Evolutionary conservation across 2,113 vertebrate species (phyloP).

Genomic region (Trochalopteron elliotii): DNA sequence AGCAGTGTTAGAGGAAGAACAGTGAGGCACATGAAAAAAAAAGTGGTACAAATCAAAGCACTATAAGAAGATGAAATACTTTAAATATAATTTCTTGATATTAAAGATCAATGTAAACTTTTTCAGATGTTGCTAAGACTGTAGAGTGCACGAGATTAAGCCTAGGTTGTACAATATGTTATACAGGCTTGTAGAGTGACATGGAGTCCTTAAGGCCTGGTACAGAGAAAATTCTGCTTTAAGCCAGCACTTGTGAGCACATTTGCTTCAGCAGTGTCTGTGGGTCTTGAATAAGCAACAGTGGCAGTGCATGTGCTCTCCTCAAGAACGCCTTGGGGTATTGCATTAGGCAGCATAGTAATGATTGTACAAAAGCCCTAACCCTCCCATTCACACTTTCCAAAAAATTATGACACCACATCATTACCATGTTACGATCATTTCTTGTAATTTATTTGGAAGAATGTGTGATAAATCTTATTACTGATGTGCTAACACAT

Average conservation of each 20-base stretch:
- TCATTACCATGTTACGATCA: neutral
- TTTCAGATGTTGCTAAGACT: neutral
- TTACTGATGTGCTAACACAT: neutral
- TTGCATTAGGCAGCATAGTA: neutral
- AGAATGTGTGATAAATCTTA: neutral
- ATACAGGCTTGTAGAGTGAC: neutral
- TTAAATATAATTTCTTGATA: neutral
- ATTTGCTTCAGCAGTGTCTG: neutral
- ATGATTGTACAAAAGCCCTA: neutral
- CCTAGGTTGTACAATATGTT: neutral
- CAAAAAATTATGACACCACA: neutral
- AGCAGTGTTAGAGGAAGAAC: neutral
- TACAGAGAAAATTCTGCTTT: neutral
- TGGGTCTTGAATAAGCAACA: neutral
- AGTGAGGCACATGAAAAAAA: neutral
- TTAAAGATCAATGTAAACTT: neutral
- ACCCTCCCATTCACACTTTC: neutral
- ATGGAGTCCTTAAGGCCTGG: neutral
- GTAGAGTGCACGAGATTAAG: neutral
- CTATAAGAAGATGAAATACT: neutral
- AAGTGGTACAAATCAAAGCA: neutral
- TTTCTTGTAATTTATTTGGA: conserved; percentile 9
- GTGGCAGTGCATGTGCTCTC: neutral
- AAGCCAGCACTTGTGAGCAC: neutral
- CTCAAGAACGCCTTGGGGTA: neutral